phyloP scores from a whole-genome alignment of 2,113 vertebrate genomes.

The Mobula birostris region DNA sequence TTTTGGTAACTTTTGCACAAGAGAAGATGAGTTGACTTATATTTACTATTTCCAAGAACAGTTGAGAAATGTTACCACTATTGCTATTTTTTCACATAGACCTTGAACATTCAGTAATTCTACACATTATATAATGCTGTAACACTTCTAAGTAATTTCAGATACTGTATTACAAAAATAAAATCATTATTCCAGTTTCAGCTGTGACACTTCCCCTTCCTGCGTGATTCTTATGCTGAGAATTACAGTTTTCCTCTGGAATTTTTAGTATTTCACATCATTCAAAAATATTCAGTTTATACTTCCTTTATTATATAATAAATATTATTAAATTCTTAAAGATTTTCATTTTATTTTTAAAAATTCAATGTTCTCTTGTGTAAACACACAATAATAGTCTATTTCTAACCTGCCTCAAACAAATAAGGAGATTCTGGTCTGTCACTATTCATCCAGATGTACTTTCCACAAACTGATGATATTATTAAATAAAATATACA shows the following conservation, averaged over 20 bases:
- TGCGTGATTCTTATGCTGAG: background rate
- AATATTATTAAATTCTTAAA: background rate
- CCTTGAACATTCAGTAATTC: background rate
- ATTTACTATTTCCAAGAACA: background rate
- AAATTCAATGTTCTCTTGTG: background rate
- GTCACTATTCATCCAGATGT: background rate
- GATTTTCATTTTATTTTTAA: too few species aligned
- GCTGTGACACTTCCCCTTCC: background rate
- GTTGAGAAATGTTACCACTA: background rate
- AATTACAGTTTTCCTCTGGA: background rate
- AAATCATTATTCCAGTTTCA: background rate
- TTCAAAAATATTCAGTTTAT: background rate
- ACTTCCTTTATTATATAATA: background rate
- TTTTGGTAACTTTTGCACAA: background rate
- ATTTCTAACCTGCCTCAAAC: background rate
- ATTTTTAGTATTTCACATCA: background rate
- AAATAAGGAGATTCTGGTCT: background rate
- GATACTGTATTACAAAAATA: background rate
- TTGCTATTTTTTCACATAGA: background rate
- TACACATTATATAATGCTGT: background rate
- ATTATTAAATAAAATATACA: background rate
- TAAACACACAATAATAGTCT: background rate
- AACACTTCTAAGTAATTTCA: background rate
- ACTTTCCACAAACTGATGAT: constrained; percentile 4
- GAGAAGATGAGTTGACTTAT: background rate